Percentiles rank a stretch among this genome's conserved stretches.
phyloP scores from a whole-genome alignment of 92 coral and sea anemone species.

The Heteractis magnifica region DNA sequence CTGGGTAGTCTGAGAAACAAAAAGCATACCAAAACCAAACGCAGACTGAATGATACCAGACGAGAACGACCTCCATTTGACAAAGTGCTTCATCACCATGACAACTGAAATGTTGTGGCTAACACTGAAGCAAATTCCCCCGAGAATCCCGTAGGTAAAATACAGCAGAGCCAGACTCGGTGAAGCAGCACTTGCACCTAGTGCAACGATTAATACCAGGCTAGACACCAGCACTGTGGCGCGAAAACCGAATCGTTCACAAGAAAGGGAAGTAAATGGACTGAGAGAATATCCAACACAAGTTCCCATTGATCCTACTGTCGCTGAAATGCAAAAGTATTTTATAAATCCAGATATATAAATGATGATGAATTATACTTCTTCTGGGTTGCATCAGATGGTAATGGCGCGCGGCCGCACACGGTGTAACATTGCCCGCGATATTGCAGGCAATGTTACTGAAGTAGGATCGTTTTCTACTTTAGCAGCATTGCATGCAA shows the following conservation, averaged over 20 bases:
- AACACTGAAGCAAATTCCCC: conserved; percentile 33
- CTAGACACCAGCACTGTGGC: conserved; percentile 38
- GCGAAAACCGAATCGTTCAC: conserved; percentile 49
- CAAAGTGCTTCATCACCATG: conserved; percentile 48
- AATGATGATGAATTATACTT: no score
- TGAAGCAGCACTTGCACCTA: conserved; percentile 39
- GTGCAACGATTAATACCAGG: conserved; percentile 19
- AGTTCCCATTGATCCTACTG: conserved; percentile 38
- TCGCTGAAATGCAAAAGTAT: conserved; percentile 32
- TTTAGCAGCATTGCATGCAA: no score
- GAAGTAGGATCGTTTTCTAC: no score
- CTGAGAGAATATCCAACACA: conserved; percentile 41
- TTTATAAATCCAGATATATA: no score
- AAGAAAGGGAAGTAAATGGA: conserved; percentile 30
- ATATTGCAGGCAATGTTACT: no score
- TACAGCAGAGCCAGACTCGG: conserved; percentile 47
- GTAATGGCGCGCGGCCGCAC: no score
- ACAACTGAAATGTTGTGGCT: conserved; percentile 27
- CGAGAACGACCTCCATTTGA: conserved; percentile 56
- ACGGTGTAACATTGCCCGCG: no score
- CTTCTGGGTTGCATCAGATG: no score
- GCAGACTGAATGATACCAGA: conserved; percentile 54
- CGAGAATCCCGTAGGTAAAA: conserved; percentile 46
- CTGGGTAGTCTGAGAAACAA: conserved; percentile 42
- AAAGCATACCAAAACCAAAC: conserved; percentile 51